Evolutionary conservation across 2,113 vertebrate species (phyloP).

Genomic region (Xenopus laevis): DNA sequence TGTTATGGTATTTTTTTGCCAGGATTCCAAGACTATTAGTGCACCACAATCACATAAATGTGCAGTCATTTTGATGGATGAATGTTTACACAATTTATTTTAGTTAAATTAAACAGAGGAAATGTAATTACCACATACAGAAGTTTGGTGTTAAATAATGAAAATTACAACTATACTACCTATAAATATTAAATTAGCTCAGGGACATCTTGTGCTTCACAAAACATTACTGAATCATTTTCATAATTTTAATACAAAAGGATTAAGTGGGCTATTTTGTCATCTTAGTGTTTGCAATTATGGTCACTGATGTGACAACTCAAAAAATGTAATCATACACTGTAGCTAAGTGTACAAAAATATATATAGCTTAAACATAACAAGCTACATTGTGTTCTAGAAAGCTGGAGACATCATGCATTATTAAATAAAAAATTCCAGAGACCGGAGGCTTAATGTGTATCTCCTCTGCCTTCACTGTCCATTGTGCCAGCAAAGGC

Average conservation of each 20-base stretch:
- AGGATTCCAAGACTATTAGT: too few species aligned
- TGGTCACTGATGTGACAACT: slow-evolving; percentile 12
- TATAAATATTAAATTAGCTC: not conserved
- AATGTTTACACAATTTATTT: too few species aligned
- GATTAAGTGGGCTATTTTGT: not conserved
- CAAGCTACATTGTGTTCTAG: not conserved
- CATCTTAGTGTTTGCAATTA: not conserved
- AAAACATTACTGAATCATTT: not conserved
- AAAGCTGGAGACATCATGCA: not conserved
- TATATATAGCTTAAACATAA: not conserved
- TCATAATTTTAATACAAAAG: not conserved
- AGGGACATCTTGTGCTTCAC: not conserved
- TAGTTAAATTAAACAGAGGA: too few species aligned
- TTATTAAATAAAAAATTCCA: not conserved
- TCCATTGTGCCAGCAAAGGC: not conserved
- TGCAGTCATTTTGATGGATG: too few species aligned
- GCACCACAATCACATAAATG: too few species aligned
- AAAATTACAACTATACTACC: not conserved
- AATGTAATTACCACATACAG: too few species aligned
- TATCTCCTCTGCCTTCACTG: not conserved
- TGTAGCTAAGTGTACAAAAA: not conserved
- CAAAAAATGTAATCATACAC: slow-evolving; percentile 1
- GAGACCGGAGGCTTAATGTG: not conserved
- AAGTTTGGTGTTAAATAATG: too few species aligned
- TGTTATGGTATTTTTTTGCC: too few species aligned